Evolutionary conservation across 2,797 vertebrate species (phyloP).

Genomic region (Merluccius polli): DNA sequence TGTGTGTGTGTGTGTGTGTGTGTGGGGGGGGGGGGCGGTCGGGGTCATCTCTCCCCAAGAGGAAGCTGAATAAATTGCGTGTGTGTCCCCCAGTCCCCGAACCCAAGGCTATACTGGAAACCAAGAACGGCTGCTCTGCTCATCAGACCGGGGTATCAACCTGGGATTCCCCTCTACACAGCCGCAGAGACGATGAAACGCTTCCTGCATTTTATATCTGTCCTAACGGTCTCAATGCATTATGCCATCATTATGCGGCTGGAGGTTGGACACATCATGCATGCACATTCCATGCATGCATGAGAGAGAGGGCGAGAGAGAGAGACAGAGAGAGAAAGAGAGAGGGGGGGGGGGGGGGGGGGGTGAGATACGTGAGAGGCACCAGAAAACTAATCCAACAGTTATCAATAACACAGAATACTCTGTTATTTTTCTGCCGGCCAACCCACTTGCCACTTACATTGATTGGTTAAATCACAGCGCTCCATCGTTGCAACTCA

Average conservation of each 20-base stretch:
- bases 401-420: not conserved
- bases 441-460: not conserved
- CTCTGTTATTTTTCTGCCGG: not conserved
- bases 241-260: not conserved
- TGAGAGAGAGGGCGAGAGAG: not conserved
- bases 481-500: constrained; percentile 16
- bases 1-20: not conserved
- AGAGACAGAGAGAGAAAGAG: not conserved
- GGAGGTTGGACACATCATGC: not conserved
- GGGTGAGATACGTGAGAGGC: not conserved
- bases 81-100: not conserved
- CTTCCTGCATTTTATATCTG: not conserved
- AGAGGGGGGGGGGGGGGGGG: not conserved
- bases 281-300: not conserved
- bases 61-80: constrained; percentile 1
- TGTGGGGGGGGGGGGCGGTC: not conserved
- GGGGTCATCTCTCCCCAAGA: not conserved
- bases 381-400: not conserved
- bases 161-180: not conserved
- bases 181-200: not conserved
- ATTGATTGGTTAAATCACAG: constrained; percentile 4
- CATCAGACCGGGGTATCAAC: not conserved
- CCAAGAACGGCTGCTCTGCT: not conserved
- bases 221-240: not conserved
- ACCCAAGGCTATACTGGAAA: not conserved